Evolutionary conservation across 2,888 invertebrate species (phyloP), one percentile per base, ranked within the genome.

Genomic region (Nebria brevicollis): DNA sequence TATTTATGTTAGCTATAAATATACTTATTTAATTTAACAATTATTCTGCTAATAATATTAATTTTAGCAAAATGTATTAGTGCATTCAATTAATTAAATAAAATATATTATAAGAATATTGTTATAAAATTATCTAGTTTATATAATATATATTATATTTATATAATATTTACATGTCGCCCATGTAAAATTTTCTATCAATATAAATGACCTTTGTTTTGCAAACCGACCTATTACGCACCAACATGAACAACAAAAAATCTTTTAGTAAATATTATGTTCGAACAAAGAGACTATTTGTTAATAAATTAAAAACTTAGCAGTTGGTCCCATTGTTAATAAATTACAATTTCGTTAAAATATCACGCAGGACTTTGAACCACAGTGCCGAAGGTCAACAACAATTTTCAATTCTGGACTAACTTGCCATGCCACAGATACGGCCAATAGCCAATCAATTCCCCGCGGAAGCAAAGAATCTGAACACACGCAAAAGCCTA

Each of bases 401-500:
- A 65, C 66, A 41, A 68, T 77, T 77, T 77, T 77, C 41, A 77
- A 77, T 77, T 77, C 72, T 13, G 20, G 10, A n/a, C 79, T 73
- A 79, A 79, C 79, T 73, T 74, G 54, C 26, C 74, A 75, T 74
- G 68, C 26, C 79, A 75, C 80, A 75, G 80, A 80, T 80, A 75
- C 54, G 43, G 34, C 70, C 70, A 80, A 80, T 75, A 80, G 75
- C 64, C 80, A 80, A 80, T 80, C 80, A 80, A 80, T 80, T 80
- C 42, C n/a, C 66, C 15, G 41, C 75, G 80, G 72, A 80, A 80
- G 68, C 42, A 75, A 80, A 75, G 75, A 80, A 80, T 75, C 80
- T 75, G 75, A 75, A 80, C 75, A 79, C 75, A 75, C 41, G 80
- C 80, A 66, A 25, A 41, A 73, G 73, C 42, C 42, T 41, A 74